A percentile compares a stretch with the other conserved stretches of the same genome.
Conservation (phyloP, 2,888 invertebrate species). For the Ornithoptera priamus region DNA sequence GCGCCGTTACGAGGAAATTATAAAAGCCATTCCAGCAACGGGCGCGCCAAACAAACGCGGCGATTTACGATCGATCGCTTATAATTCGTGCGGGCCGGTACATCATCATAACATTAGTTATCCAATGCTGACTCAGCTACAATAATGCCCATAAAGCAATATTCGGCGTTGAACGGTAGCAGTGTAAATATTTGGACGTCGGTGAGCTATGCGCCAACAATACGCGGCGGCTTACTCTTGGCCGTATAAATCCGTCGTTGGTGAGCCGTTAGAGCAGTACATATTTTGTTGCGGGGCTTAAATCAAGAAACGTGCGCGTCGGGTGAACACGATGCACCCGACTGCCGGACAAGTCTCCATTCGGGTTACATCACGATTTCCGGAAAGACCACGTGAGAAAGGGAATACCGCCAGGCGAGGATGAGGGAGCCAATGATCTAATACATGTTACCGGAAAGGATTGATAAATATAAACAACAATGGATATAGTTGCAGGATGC, state of each 20-base stretch:
- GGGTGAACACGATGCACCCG: constrained; percentile 37
- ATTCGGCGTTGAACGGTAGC: constrained; percentile 36
- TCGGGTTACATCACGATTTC: no score
- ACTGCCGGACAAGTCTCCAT: neutral
- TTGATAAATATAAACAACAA: no score
- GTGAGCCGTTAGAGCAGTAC: constrained; percentile 63
- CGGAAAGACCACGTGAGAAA: no score
- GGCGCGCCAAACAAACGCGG: constrained; percentile 39
- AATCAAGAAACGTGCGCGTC: constrained; percentile 64
- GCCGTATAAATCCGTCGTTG: constrained; percentile 69
- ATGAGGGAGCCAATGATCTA: no score
- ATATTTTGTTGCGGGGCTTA: constrained; percentile 69
- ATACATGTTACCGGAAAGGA: no score
- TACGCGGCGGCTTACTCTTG: constrained; percentile 60
- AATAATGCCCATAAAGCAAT: constrained; percentile 41
- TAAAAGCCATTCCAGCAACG: constrained; percentile 34
- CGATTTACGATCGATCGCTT: constrained; percentile 38
- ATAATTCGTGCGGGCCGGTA: constrained; percentile 32
- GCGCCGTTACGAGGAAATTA: constrained; percentile 20
- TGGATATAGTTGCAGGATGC: no score
- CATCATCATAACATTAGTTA: constrained; percentile 30
- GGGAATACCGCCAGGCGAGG: no score
- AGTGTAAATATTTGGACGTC: constrained; percentile 63
- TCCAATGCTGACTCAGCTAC: constrained; percentile 32
- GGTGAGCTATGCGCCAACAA: constrained; percentile 53